These are phyloP conservation scores for Arge pagana DNA, from an alignment of 2,888 invertebrate species.

Conservation along the genomic window DNA sequence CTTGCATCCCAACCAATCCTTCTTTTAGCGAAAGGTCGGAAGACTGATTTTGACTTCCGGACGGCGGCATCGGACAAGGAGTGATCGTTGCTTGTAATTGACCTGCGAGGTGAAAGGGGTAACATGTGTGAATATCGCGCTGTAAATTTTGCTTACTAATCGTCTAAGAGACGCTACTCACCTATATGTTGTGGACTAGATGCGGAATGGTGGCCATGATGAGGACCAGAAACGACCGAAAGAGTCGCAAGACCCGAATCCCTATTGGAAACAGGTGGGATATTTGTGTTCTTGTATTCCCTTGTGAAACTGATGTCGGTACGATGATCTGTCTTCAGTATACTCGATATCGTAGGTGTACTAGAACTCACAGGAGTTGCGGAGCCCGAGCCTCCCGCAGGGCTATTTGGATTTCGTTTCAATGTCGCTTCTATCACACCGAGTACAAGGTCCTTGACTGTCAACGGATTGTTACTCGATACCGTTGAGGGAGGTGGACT, in stretches of 20 bases:
- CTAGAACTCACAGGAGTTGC: constrained; percentile 57
- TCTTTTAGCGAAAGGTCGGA: constrained; percentile 65
- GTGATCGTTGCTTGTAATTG: constrained; percentile 69
- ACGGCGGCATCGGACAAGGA: constrained; percentile 62
- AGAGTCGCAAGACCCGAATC: constrained; percentile 66
- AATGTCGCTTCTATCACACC: constrained; percentile 83
- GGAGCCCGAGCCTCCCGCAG: constrained; percentile 48
- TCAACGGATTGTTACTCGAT: constrained; percentile 65
- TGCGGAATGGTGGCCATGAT: constrained; percentile 52
- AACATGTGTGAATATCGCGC: too few species aligned
- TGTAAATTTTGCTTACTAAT: too few species aligned
- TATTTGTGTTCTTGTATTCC: constrained; percentile 58
- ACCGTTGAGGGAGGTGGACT: constrained; percentile 49
- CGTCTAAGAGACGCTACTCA: constrained; percentile 30
- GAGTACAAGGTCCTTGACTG: constrained; percentile 81
- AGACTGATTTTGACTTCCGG: constrained; percentile 49
- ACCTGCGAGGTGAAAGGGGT: constrained; percentile 33
- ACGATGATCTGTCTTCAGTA: constrained; percentile 62
- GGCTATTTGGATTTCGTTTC: constrained; percentile 66
- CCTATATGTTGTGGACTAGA: constrained; percentile 54
- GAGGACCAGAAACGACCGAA: constrained; percentile 65
- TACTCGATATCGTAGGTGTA: constrained; percentile 66
- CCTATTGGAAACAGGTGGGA: constrained; percentile 39
- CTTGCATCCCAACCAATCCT: constrained; percentile 69
- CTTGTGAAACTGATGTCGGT: constrained; percentile 63